Percentiles rank a stretch among this genome's conserved stretches.
These are phyloP conservation scores for Drosophila ercepeae DNA, from an alignment of 1,140 invertebrate genomes.

Conservation along the genomic window DNA sequence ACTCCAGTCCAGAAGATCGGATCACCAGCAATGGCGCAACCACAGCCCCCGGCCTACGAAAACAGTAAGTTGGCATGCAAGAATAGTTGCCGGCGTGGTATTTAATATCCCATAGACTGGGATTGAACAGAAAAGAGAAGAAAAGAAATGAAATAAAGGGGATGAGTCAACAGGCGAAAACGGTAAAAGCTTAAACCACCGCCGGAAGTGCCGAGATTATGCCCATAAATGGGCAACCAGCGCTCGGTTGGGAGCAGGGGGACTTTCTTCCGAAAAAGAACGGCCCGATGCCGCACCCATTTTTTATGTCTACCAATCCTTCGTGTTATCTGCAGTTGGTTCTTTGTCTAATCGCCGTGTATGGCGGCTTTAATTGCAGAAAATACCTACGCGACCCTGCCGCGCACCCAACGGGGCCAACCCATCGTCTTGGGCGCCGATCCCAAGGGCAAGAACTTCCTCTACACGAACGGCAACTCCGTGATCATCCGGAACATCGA, in stretches of 20 bases:
- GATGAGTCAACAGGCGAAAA: conserved; percentile 70
- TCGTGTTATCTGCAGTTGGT: conserved; percentile 11
- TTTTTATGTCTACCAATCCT: conserved; percentile 11
- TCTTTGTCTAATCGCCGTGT: conserved; percentile 10
- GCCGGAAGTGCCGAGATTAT: conserved; percentile 68
- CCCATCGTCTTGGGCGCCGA: conserved; percentile 97
- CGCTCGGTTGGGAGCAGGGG: background rate
- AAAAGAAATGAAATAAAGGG: conserved; percentile 31
- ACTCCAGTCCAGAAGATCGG: conserved; percentile 19
- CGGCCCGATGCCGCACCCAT: conserved; percentile 58
- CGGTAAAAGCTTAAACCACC: conserved; percentile 64
- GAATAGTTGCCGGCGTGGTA: conserved; percentile 23
- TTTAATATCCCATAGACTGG: conserved; percentile 1
- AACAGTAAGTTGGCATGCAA: conserved; percentile 71
- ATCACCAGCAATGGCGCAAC: conserved; percentile 68
- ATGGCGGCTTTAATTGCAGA: conserved; percentile 86
- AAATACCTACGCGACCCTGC: conserved; percentile 95
- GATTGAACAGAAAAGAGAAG: background rate
- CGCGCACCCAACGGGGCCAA: conserved; percentile 95
- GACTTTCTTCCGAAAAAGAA: conserved; percentile 7
- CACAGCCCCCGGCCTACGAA: conserved; percentile 78
- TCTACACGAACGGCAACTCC: conserved; percentile 98
- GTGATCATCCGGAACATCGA: conserved; percentile 99
- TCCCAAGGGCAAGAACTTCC: conserved; percentile 98
- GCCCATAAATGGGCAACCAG: conserved; percentile 68